Base-by-base conservation (phyloP, 2,113 vertebrate species). In the Vidua macroura region DNA sequence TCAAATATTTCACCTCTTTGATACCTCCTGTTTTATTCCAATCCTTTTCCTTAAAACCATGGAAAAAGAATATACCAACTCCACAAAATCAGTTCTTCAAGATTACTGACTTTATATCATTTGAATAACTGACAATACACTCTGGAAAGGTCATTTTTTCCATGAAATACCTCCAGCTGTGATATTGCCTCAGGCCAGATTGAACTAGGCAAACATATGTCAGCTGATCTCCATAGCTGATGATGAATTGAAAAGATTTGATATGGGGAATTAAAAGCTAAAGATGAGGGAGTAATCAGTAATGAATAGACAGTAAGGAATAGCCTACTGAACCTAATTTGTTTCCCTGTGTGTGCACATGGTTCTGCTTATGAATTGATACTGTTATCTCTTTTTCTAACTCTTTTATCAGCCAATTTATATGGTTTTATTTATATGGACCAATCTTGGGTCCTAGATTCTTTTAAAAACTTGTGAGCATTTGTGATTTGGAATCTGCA, bases 241-340 rank as follows among this genome's bases (percentile, higher is more conserved):
- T 52, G 68, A 79, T 64, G 56, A 93, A 92, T 23, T 86, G 33
- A 84, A 86, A 84, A 72, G 28, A 82, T 91, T 76, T 68, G n/a
- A 92, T 93, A 86, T 6, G 31, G 70, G 6, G 62, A 86, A 86
- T 92, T 86, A 95, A 79, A 92, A 94, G 79, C 93, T 94, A 93
- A 94, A 93, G 25, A 81, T 67, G 66, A 95, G 31, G 73, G 81
- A 89, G 66, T 60, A 91, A 86, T 91, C 60, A 68, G 37, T 60
- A 83, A 88, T 19, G 33, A 86, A 88, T 2, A 83, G 35, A 92
- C 56, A 94, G 67, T 75, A 87, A 82, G 13, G 44, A 92, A 84
- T 39, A 77, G 37, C 56, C 41, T 92, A 91, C 80, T 82, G 88
- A 79, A 86, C 13, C 10, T 41, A 13, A 68, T 64, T 80, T 63